Percentiles rank a stretch among this genome's conserved stretches.
phyloP scores from a whole-genome alignment of 1,140 invertebrate genomes.

The Temnothorax curvispinosus region DNA sequence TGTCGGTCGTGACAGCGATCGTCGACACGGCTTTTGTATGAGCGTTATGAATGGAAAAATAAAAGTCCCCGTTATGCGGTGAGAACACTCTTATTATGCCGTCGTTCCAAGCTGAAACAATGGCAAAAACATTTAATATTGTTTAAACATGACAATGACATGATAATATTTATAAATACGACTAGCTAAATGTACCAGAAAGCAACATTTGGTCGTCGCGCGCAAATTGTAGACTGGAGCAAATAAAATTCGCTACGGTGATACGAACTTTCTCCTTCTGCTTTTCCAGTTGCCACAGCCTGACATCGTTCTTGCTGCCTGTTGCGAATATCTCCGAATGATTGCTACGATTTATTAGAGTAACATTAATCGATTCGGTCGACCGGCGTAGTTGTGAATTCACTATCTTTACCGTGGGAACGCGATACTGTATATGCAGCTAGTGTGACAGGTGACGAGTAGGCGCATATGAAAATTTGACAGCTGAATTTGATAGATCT shows the following conservation, averaged over 20 bases:
- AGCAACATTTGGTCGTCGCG: slow-evolving; percentile 92
- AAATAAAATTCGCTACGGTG: slow-evolving; percentile 94
- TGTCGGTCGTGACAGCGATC: slow-evolving; percentile 90
- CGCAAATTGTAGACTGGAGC: slow-evolving; percentile 91
- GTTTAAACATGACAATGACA: background rate
- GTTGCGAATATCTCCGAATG: slow-evolving; percentile 95
- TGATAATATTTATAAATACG: background rate
- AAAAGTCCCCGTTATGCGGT: slow-evolving; percentile 91
- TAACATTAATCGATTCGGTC: slow-evolving; percentile 3
- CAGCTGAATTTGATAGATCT: slow-evolving; percentile 93
- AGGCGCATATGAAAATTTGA: slow-evolving; percentile 89
- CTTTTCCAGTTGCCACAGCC: slow-evolving; percentile 92
- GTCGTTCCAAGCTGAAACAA: slow-evolving; percentile 92
- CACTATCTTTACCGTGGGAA: slow-evolving; percentile 91
- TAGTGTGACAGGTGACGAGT: slow-evolving; percentile 93
- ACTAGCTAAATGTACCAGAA: slow-evolving; percentile 86
- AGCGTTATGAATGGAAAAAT: slow-evolving; percentile 93
- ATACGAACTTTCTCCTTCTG: slow-evolving; percentile 94
- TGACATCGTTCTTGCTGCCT: slow-evolving; percentile 92
- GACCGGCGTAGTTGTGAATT: background rate
- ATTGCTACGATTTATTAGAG: slow-evolving; percentile 84
- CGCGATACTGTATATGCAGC: slow-evolving; percentile 91
- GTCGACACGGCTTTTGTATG: slow-evolving; percentile 95
- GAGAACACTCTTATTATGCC: slow-evolving; percentile 94
- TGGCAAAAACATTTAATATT: background rate